Percentiles rank a stretch among this genome's conserved stretches.
These are phyloP conservation scores for Esox masquinongy DNA, from an alignment of 2,797 vertebrate species.

Conservation along the genomic window DNA sequence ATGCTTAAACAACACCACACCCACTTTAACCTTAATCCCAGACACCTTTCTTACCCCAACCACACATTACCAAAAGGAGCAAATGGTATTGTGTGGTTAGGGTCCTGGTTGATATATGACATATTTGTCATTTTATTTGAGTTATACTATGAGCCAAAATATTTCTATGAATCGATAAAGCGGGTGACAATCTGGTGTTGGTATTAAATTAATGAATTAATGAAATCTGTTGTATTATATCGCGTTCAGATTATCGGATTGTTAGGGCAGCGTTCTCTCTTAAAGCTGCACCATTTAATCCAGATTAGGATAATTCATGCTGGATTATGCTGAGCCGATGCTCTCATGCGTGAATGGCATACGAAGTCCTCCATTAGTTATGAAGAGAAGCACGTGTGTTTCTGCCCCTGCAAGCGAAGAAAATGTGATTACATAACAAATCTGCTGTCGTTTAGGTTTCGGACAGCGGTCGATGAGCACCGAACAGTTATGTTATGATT, in stretches of 20 bases:
- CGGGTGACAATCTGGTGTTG: background rate
- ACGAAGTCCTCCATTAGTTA: slow-evolving; percentile 73
- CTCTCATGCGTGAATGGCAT: slow-evolving; percentile 70
- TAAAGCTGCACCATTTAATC: slow-evolving; percentile 36
- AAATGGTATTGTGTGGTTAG: too few relatives aligned
- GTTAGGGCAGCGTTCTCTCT: slow-evolving; percentile 24
- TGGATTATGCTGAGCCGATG: slow-evolving; percentile 59
- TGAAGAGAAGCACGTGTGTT: slow-evolving; percentile 69
- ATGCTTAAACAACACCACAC: too few relatives aligned
- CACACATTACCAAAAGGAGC: too few relatives aligned
- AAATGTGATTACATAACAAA: slow-evolving; percentile 68
- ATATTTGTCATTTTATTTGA: too few relatives aligned
- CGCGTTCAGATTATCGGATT: background rate
- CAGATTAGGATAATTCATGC: slow-evolving; percentile 52
- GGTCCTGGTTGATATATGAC: too few relatives aligned
- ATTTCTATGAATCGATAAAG: too few relatives aligned
- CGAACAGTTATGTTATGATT: slow-evolving; percentile 29
- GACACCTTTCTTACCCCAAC: too few relatives aligned
- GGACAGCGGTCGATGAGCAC: slow-evolving; percentile 23
- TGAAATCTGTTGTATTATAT: slow-evolving; percentile 17
- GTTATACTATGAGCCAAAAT: too few relatives aligned
- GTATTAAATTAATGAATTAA: slow-evolving; percentile 15
- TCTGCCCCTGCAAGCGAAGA: slow-evolving; percentile 58
- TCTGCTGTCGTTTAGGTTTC: slow-evolving; percentile 43
- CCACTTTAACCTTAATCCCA: too few relatives aligned